These are phyloP conservation scores for Enteromius paludinosus DNA, from an alignment of 2,797 vertebrate genomes.

Conservation along the genomic window DNA sequence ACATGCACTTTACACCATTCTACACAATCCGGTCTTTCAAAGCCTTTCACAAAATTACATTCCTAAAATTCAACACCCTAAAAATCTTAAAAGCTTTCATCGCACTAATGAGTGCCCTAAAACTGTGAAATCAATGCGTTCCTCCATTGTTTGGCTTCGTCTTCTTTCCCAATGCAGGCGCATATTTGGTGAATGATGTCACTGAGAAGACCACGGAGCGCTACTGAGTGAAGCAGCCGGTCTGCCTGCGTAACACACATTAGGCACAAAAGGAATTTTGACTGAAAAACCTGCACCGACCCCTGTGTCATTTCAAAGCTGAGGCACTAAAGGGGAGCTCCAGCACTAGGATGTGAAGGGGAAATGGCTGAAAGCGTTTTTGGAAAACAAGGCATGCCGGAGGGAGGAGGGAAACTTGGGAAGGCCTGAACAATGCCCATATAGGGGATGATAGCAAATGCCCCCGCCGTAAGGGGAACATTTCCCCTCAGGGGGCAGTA, in stretches of 20 bases:
- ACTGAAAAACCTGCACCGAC: conserved; percentile 19
- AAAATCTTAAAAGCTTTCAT: conserved; percentile 4
- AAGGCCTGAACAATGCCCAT: conserved; percentile 40
- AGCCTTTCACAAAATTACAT: not conserved
- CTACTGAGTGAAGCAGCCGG: conserved; percentile 58
- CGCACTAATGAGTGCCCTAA: conserved; percentile 1
- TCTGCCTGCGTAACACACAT: conserved; percentile 39
- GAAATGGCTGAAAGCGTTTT: conserved; percentile 29
- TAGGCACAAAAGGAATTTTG: conserved; percentile 35
- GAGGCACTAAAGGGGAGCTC: not conserved
- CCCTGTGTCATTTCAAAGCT: conserved; percentile 12
- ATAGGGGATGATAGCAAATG: conserved; percentile 32
- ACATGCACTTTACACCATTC: not conserved
- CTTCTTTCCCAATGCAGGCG: conserved; percentile 57
- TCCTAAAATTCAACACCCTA: not conserved
- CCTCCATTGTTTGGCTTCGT: conserved; percentile 43
- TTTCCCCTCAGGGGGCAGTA: conserved; percentile 35
- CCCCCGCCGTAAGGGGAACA: conserved; percentile 41
- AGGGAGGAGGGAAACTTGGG: not conserved
- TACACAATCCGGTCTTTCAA: not conserved
- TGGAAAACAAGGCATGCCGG: conserved; percentile 25
- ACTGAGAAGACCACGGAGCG: conserved; percentile 50
- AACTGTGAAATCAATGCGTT: conserved; percentile 13
- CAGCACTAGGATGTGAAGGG: not conserved
- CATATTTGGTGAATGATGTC: conserved; percentile 79